Percentiles rank a stretch among this genome's conserved stretches.
Evolutionary conservation across 2,113 vertebrate species (phyloP).

Genomic region (Hippocampus zosterae): DNA sequence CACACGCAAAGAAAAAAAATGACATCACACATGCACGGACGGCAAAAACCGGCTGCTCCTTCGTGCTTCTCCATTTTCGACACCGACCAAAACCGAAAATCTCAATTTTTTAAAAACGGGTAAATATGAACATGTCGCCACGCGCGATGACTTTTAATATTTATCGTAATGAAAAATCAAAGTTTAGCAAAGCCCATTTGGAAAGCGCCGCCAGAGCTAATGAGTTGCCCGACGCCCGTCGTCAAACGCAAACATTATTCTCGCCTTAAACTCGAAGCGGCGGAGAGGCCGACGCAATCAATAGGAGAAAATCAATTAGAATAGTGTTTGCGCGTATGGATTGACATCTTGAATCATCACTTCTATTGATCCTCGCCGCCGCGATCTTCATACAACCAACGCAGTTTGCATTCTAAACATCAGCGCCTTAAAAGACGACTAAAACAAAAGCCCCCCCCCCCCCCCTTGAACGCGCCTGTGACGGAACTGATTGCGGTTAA

Average conservation of each 20-base stretch:
- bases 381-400: slow-evolving; percentile 64
- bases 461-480: slow-evolving; percentile 51
- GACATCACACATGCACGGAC: slow-evolving; percentile 2
- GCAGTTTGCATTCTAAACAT: slow-evolving; percentile 48
- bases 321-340: slow-evolving; percentile 71
- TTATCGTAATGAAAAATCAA: slow-evolving; percentile 61
- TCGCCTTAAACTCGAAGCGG: slow-evolving; percentile 49
- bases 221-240: slow-evolving; percentile 50
- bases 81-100: slow-evolving; percentile 20
- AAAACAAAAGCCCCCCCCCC: slow-evolving; percentile 55
- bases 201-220: slow-evolving; percentile 47
- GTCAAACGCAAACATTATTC: slow-evolving; percentile 54
- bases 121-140: slow-evolving; percentile 31
- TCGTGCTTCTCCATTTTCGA: neutral
- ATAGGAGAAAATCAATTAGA: slow-evolving; percentile 71
- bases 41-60: neutral
- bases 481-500: slow-evolving; percentile 68
- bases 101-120: slow-evolving; percentile 29
- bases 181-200: slow-evolving; percentile 50
- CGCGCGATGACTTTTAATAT: slow-evolving; percentile 58
- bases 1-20: slow-evolving; percentile 12
- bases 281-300: slow-evolving; percentile 50
- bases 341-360: slow-evolving; percentile 68
- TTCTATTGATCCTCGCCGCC: slow-evolving; percentile 58
- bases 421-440: slow-evolving; percentile 29